Percentiles rank a stretch among this genome's conserved stretches.
These are phyloP conservation scores for Probaryconus sp. DNA, from an alignment of 1,140 invertebrate genomes.

Conservation along the genomic window DNA sequence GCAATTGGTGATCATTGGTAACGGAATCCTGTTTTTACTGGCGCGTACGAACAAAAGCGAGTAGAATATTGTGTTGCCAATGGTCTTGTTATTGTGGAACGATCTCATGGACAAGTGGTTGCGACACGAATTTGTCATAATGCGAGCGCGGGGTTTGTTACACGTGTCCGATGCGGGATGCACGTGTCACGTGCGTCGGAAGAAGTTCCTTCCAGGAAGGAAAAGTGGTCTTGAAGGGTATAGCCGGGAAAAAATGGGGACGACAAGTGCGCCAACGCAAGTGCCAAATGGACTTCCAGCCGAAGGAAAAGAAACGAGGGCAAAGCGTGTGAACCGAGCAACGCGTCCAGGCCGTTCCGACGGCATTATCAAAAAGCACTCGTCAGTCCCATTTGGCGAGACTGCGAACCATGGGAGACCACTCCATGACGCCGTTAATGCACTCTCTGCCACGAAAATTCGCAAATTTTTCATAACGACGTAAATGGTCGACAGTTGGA, in stretches of 20 bases:
- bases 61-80: constrained; percentile 15
- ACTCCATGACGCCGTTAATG: constrained; percentile 48
- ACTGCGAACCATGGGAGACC: constrained; percentile 43
- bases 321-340: constrained; percentile 61
- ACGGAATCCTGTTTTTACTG: constrained; percentile 17
- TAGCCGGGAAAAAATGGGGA: constrained; percentile 15
- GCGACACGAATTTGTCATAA: constrained; percentile 40
- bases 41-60: constrained; percentile 20
- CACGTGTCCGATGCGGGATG: constrained; percentile 67
- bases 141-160: constrained; percentile 46
- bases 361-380: constrained; percentile 61
- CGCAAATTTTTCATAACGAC: constrained; percentile 34
- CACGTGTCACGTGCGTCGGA: constrained; percentile 72
- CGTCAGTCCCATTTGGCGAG: constrained; percentile 41
- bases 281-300: constrained; percentile 51
- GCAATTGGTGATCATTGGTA: constrained; percentile 18
- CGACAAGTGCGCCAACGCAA: constrained; percentile 70
- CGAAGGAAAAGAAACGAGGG: constrained; percentile 39
- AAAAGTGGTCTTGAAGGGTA: constrained; percentile 34
- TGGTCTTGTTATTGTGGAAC: constrained; percentile 39
- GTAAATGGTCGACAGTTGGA: constrained; percentile 1
- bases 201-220: constrained; percentile 50
- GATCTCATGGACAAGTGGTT: constrained; percentile 53
- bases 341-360: constrained; percentile 46
- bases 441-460: constrained; percentile 40